A percentile compares a stretch with the other conserved stretches of the same genome.
Evolutionary conservation across 1,140 invertebrate genomes (phyloP).

Genomic region (Penaeus vannamei): DNA sequence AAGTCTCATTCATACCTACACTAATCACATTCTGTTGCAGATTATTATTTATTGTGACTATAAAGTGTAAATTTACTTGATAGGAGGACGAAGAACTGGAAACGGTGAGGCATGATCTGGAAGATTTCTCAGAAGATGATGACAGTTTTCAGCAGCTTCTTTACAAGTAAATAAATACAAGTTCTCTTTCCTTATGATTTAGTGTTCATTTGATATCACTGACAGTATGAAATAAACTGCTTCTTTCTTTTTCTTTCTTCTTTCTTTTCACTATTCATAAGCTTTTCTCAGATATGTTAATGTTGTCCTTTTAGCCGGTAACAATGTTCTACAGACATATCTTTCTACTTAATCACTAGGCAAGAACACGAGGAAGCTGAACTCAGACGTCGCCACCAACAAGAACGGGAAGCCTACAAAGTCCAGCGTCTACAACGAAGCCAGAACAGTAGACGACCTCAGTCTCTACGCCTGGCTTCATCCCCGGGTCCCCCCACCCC

Average conservation of each 20-base stretch:
- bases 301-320: too few relatives aligned
- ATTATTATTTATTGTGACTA: too few relatives aligned
- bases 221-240: not conserved
- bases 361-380: constrained; percentile 58
- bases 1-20: too few relatives aligned
- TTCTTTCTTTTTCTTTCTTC: too few relatives aligned
- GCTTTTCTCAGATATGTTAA: too few relatives aligned
- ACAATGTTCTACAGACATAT: not conserved
- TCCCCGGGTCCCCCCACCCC: constrained; percentile 47
- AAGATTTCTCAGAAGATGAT: constrained; percentile 58
- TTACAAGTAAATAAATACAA: constrained; percentile 43
- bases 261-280: too few relatives aligned
- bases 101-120: constrained; percentile 45
- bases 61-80: too few relatives aligned
- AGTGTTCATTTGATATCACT: not conserved
- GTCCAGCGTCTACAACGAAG: constrained; percentile 38
- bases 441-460: constrained; percentile 45
- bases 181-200: not conserved
- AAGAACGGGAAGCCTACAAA: constrained; percentile 54
- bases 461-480: constrained; percentile 43
- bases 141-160: constrained; percentile 62
- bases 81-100: constrained; percentile 55
- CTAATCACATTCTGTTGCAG: too few relatives aligned
- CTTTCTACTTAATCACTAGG: not conserved
- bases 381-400: constrained; percentile 50